phyloP scores from a whole-genome alignment of 2,888 invertebrate species.

The Thecophora atra region DNA sequence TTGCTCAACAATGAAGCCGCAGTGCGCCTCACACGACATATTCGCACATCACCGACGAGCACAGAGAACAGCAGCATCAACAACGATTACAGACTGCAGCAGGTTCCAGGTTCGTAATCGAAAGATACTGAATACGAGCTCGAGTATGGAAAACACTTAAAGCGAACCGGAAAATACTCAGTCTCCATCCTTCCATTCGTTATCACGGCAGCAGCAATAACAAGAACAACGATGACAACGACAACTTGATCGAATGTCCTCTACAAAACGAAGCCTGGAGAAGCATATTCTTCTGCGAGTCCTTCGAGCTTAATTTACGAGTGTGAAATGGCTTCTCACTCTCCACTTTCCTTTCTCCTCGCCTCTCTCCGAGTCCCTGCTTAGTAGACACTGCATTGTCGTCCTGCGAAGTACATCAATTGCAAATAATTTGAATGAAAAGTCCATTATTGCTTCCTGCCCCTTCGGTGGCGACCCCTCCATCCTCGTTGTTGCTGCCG shows the following conservation, averaged over 20 bases:
- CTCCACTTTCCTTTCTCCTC: not conserved
- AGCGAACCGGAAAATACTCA: slow-evolving; percentile 7
- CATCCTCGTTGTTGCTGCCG: slow-evolving; percentile 42
- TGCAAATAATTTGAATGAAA: slow-evolving; percentile 64
- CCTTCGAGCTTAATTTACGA: slow-evolving; percentile 41
- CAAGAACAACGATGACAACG: slow-evolving; percentile 13
- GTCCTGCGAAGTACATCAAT: slow-evolving; percentile 33
- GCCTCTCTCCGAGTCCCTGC: not conserved
- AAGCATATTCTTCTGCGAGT: slow-evolving; percentile 20
- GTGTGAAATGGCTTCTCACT: slow-evolving; percentile 31
- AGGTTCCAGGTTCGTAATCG: not conserved
- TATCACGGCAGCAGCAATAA: slow-evolving; percentile 29
- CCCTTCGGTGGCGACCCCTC: not conserved
- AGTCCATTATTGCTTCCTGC: slow-evolving; percentile 64
- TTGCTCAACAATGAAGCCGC: slow-evolving; percentile 19
- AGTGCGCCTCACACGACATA: slow-evolving; percentile 16
- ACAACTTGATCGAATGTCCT: slow-evolving; percentile 35
- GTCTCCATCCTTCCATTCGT: slow-evolving; percentile 9
- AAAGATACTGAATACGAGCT: slow-evolving; percentile 21
- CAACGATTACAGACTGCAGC: not conserved
- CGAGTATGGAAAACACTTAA: slow-evolving; percentile 26
- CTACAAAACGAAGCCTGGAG: slow-evolving; percentile 7
- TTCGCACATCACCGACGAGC: not conserved
- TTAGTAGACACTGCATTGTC: slow-evolving; percentile 2
- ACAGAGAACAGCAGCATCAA: not conserved